Base-by-base conservation (phyloP, 1,140 invertebrate species). In the Pogonus chalceus region DNA sequence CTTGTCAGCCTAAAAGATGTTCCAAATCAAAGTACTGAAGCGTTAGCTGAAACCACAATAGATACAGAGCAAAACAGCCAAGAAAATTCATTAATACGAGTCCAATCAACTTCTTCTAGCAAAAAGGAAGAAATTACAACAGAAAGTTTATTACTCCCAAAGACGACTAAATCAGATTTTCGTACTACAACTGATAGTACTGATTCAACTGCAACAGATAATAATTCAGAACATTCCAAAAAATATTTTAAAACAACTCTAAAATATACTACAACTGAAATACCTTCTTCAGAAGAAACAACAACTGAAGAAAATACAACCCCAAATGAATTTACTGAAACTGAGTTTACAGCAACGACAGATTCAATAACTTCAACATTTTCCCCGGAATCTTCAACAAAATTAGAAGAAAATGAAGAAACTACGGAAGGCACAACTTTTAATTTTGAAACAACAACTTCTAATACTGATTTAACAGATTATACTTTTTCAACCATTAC, bases 1-100 rank as follows among this genome's bases (percentile, higher is more conserved):
- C 18, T 43, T 7, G 37, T 16, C 4, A 43, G 37, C 18, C 18
- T 43, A 4, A 43, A 43, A 18, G 9, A 53, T 21, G 37, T 39
- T 23, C 35, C 37, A 39, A 21, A 14, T 23, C 39, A 7, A 43
- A 24, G 2, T 16, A 18, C 14, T 43, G 16, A 10, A 2, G 23
- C 21, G 2, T 54, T 54, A 35, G 20, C 37, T 2, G 46, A 54
- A 39, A 54, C 46, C 4, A 18, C 20, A 3, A 53, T 37, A 23
- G 12, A 48, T 21, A 39, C 26, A 21, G 56, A 54, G 20, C 56
- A 58, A 48, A 39, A 26, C 23, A 49, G 59, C 2, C 50, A 62
- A 55, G 57, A 62, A 53, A 64, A 59, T 53, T 53, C 62, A 56
- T 23, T 62, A n/a, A 43, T 57, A 50, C 52, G 55, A 9, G 35